A percentile compares a stretch with the other conserved stretches of the same genome.
Conservation (phyloP, 1,140 invertebrate genomes). For the Drosophila kohkoa region DNA sequence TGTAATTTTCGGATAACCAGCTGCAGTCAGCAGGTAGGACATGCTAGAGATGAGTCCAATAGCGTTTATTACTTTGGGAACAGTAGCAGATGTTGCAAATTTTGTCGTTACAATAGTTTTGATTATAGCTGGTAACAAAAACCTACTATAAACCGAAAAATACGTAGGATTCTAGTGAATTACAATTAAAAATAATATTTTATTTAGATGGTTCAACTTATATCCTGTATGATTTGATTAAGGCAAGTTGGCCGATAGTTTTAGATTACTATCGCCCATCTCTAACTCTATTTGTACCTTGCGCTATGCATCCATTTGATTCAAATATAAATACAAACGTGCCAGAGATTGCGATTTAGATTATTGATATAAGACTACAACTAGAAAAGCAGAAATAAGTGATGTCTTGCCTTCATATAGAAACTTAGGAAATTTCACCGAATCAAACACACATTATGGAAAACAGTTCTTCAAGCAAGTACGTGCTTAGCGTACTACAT, state of each 20-base stretch:
- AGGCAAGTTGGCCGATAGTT: background rate
- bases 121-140: too few species aligned
- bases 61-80: conserved; percentile 4
- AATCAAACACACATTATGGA: conserved; percentile 47
- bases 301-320: background rate
- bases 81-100: conserved; percentile 18
- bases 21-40: conserved; percentile 17
- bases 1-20: conserved; percentile 42
- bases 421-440: conserved; percentile 50
- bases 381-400: conserved; percentile 37
- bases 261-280: background rate
- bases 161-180: too few species aligned
- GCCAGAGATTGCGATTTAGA: conserved; percentile 59
- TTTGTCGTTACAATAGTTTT: too few species aligned
- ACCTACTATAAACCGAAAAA: too few species aligned
- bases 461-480: conserved; percentile 59
- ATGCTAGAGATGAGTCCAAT: conserved; percentile 4
- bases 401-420: conserved; percentile 50
- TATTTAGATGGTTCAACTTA: too few species aligned
- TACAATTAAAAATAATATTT: too few species aligned
- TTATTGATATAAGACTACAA: conserved; percentile 39
- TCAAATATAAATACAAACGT: conserved; percentile 43
- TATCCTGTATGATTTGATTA: background rate
- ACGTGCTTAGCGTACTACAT: conserved; percentile 56
- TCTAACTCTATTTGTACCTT: background rate